phyloP scores from a whole-genome alignment of 2,113 vertebrate genomes.

The Notarius quadriscutis region DNA sequence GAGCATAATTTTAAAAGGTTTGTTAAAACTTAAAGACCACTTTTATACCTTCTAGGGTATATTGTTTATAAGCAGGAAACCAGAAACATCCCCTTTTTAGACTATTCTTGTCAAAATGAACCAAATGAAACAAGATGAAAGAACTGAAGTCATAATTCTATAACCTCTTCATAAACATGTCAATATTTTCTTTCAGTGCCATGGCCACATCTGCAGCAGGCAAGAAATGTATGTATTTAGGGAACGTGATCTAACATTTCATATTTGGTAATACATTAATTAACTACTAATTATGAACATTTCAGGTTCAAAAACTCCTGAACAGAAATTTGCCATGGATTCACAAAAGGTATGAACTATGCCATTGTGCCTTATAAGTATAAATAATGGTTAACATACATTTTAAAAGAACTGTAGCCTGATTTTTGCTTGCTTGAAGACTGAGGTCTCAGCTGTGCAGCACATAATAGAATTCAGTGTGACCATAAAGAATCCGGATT shows the following conservation, averaged over 20 bases:
- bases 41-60: not conserved
- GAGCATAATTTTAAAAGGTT: not conserved
- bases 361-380: not conserved
- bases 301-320: conserved; percentile 43
- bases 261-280: conserved; percentile 5
- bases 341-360: conserved; percentile 33
- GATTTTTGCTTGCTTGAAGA: conserved; percentile 54
- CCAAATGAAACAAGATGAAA: not conserved
- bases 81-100: not conserved
- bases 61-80: not conserved
- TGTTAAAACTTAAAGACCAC: not conserved
- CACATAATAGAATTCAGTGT: conserved; percentile 86
- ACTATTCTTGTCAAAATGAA: not conserved
- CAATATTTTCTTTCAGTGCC: conserved; percentile 36
- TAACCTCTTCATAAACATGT: not conserved
- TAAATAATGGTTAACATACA: conserved; percentile 10
- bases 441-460: conserved; percentile 70
- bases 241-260: not conserved
- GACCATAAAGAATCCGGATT: conserved; percentile 76
- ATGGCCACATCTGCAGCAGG: conserved; percentile 24
- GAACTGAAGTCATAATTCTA: not conserved
- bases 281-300: conserved; percentile 26
- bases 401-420: conserved; percentile 31
- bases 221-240: conserved; percentile 42
- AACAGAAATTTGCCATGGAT: conserved; percentile 18